phyloP scores from a whole-genome alignment of 1,140 invertebrate genomes.

The Ditylenchus dipsaci region DNA sequence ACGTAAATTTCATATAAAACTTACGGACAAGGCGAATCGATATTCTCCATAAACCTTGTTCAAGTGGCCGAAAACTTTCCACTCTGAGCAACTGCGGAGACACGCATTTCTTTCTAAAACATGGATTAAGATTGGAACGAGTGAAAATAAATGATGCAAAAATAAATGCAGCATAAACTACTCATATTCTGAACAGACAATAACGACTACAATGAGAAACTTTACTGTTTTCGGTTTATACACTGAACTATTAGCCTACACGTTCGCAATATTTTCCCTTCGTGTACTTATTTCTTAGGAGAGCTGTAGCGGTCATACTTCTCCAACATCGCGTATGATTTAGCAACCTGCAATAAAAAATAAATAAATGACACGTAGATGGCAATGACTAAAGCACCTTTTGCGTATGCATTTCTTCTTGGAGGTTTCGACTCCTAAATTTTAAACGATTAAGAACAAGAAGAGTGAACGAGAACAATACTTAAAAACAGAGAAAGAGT shows the following conservation, averaged over 20 bases:
- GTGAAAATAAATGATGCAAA: too few species aligned
- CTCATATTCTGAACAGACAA: too few species aligned
- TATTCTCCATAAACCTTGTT: conserved; percentile 53
- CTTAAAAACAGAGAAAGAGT: too few species aligned
- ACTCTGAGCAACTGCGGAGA: conserved; percentile 38
- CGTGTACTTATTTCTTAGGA: not conserved
- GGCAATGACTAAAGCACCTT: too few species aligned
- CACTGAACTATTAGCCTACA: not conserved
- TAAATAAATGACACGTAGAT: too few species aligned
- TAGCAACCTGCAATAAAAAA: not conserved
- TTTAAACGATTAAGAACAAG: too few species aligned
- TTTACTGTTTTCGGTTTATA: too few species aligned
- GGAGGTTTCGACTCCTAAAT: conserved; percentile 12
- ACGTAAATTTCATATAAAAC: too few species aligned
- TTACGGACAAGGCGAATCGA: conserved; percentile 42
- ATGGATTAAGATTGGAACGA: too few species aligned
- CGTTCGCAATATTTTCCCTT: not conserved
- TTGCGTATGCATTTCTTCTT: conserved; percentile 16
- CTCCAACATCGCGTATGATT: not conserved
- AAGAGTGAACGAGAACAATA: too few species aligned
- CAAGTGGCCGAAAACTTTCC: conserved; percentile 50
- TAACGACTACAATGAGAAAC: too few species aligned
- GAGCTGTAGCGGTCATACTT: not conserved
- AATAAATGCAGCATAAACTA: too few species aligned
- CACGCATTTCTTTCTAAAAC: conserved; percentile 32